These are phyloP conservation scores for Plutella xylostella DNA, from an alignment of 2,888 invertebrate genomes.

Conservation along the genomic window DNA sequence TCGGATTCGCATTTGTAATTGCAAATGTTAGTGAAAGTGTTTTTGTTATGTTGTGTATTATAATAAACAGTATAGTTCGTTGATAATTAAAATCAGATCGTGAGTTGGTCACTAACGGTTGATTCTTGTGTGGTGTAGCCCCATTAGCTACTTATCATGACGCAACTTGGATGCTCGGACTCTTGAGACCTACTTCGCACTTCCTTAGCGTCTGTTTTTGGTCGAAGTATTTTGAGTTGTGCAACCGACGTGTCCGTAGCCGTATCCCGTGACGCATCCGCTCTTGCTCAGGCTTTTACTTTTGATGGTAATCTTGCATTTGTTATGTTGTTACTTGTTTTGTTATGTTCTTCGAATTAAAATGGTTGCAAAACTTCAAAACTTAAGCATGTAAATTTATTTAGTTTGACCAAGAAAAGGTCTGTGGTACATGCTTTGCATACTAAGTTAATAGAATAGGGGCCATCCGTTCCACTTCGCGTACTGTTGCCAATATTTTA, in stretches of 20 bases:
- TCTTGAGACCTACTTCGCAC: conserved; percentile 29
- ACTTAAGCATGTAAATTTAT: too few species aligned
- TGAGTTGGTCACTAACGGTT: conserved; percentile 24
- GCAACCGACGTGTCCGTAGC: conserved; percentile 33
- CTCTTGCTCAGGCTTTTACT: conserved; percentile 9
- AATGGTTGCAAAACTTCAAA: too few species aligned
- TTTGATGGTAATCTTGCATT: not conserved
- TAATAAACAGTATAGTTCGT: conserved; percentile 4
- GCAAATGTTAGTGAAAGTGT: conserved; percentile 40
- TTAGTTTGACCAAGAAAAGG: too few species aligned
- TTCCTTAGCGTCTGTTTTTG: conserved; percentile 32
- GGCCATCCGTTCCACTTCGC: conserved; percentile 6
- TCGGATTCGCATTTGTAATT: conserved; percentile 10
- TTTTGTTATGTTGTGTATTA: conserved; percentile 31
- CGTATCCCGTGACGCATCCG: conserved; percentile 32
- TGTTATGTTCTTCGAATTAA: not conserved
- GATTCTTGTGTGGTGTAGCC: conserved; percentile 20
- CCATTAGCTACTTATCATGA: conserved; percentile 51
- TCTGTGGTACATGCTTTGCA: not conserved
- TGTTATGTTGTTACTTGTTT: too few species aligned
- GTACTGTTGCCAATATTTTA: conserved; percentile 9
- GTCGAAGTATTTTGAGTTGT: conserved; percentile 24
- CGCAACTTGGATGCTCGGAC: conserved; percentile 34
- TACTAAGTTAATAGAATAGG: conserved; percentile 5
- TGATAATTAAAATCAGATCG: conserved; percentile 27